Evolutionary conservation across 2,797 vertebrate genomes (phyloP), one percentile per base, ranked within the genome.

Genomic region (Choloepus didactylus): DNA sequence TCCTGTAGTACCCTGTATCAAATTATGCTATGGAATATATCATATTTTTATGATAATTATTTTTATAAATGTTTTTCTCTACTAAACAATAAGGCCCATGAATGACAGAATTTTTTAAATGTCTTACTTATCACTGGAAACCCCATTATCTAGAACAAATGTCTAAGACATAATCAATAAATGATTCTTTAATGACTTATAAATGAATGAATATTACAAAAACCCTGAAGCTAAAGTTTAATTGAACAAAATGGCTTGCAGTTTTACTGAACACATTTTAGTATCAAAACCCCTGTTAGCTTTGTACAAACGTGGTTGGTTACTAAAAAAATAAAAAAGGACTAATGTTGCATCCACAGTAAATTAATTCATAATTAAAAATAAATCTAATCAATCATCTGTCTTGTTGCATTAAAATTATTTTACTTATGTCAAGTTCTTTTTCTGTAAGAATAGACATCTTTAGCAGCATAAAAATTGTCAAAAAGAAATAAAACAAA

Each of bases 361-460:
- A 75, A 97, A 95, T 6, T 15, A 97, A 96, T 27, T 77, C 64
- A 5, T 59, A 95, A 94, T 93, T 73, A 95, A 97, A 94, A 69
- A 29, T 29, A 93, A 4, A 1, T 91, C 82, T 93, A 95, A 94
- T 96, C 46, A 96, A 93, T 96, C 21, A 0, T 93, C 12, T 92
- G 62, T 94, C 76, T 95, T 15, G 0, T 29, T 96, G 49, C 91
- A 97, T 97, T 94, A 97, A 94, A 96, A 85, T 93, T 59, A 31
- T 97, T 97, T 95, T 64, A 96, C 91, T 97, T 95, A 80, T 92
- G 54, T 96, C 83, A 97, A 95, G 14, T 35, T 84, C 16, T 62
- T 95, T 54, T 80, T 93, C 94, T 76, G 38, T 90, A 49, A 54
- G n/a, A 92, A 92, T 44, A 94, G 54, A 16, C 2, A 41, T 96